Percentiles rank a stretch among this genome's conserved stretches.
These are phyloP conservation scores for Pleuronectes platessa DNA, from an alignment of 2,113 vertebrate genomes.

Conservation along the genomic window DNA sequence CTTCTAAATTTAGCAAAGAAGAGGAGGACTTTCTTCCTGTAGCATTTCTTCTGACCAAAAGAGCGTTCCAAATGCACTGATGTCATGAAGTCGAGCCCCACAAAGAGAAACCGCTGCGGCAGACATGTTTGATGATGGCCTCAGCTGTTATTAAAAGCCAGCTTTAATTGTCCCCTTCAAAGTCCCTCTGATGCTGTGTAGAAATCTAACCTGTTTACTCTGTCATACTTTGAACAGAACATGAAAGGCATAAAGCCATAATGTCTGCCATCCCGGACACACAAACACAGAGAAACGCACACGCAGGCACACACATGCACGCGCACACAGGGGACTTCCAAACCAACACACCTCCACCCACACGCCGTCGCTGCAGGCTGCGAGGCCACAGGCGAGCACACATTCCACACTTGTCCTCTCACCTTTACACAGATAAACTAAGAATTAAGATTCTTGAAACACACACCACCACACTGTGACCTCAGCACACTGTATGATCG, in stretches of 20 bases:
- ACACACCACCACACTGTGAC: background rate
- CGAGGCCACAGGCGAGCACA: constrained; percentile 20
- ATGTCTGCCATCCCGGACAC: constrained; percentile 37
- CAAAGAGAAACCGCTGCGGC: constrained; percentile 45
- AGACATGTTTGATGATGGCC: constrained; percentile 54
- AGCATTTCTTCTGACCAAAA: constrained; percentile 57
- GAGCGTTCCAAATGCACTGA: constrained; percentile 49
- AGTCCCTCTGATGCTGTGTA: background rate
- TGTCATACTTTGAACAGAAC: constrained; percentile 41
- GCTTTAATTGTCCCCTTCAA: constrained; percentile 34
- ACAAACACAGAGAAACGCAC: constrained; percentile 13
- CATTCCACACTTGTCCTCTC: constrained; percentile 61
- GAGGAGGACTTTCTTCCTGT: constrained; percentile 25
- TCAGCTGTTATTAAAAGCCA: constrained; percentile 38
- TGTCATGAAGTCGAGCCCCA: constrained; percentile 48
- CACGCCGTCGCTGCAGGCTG: constrained; percentile 32
- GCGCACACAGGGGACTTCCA: constrained; percentile 73
- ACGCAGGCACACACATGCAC: constrained; percentile 1
- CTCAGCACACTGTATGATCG: no score
- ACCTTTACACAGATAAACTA: constrained; percentile 25
- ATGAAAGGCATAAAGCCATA: constrained; percentile 39
- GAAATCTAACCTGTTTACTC: constrained; percentile 42
- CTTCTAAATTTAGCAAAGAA: constrained; percentile 51
- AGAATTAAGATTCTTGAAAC: constrained; percentile 13
- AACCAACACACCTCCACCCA: constrained; percentile 64